Percentiles rank a stretch among this genome's conserved stretches.
These are phyloP conservation scores for Noctua pronuba DNA, from an alignment of 2,888 invertebrate genomes.

Conservation along the genomic window DNA sequence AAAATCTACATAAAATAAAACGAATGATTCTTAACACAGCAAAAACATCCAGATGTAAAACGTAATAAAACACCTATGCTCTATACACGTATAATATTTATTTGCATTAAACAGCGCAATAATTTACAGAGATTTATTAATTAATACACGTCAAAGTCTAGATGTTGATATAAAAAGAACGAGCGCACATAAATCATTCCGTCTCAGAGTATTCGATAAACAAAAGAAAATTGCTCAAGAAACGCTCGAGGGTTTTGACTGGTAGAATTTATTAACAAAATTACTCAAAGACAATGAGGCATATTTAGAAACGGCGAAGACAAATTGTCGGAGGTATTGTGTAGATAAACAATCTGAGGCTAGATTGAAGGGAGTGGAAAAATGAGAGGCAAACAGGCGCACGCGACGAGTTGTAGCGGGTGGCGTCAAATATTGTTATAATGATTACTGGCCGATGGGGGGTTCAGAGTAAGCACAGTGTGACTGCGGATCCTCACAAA, in stretches of 20 bases:
- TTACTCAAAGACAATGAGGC: slow-evolving; percentile 88
- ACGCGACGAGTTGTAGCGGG: slow-evolving; percentile 57
- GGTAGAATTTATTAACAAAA: slow-evolving; percentile 87
- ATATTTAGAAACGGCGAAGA: slow-evolving; percentile 86
- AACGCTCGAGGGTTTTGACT: slow-evolving; percentile 82
- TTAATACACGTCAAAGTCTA: slow-evolving; percentile 73
- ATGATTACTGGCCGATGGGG: neutral
- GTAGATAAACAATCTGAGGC: slow-evolving; percentile 81
- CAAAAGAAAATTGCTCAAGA: slow-evolving; percentile 80
- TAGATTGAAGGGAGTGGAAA: slow-evolving; percentile 76
- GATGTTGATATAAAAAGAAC: slow-evolving; percentile 72
- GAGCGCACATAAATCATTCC: slow-evolving; percentile 78
- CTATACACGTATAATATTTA: slow-evolving; percentile 57
- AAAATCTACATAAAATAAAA: slow-evolving; percentile 64
- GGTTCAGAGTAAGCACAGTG: neutral
- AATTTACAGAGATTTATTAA: slow-evolving; percentile 72
- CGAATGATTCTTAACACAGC: slow-evolving; percentile 34
- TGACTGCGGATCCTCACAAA: neutral
- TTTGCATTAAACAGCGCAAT: slow-evolving; percentile 64
- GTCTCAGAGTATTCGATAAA: slow-evolving; percentile 79
- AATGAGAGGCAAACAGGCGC: slow-evolving; percentile 66
- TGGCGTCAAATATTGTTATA: neutral
- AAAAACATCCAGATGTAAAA: slow-evolving; percentile 54
- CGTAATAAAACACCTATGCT: slow-evolving; percentile 47
- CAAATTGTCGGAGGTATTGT: slow-evolving; percentile 85